Evolutionary conservation across 2,113 vertebrate species (phyloP).

Genomic region (Pygoscelis antarcticus): DNA sequence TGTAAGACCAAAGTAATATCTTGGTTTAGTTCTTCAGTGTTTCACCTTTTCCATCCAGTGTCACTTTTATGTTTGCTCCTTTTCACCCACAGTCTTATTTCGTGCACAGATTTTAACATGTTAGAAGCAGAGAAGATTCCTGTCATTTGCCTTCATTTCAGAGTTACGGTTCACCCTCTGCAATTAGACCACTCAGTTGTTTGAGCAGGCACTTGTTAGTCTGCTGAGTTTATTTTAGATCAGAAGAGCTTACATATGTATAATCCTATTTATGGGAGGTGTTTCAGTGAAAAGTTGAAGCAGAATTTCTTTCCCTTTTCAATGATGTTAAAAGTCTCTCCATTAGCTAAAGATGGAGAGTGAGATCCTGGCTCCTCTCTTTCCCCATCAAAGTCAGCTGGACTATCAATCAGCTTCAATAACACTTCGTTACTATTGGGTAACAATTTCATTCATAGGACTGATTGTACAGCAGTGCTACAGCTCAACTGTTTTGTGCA

Average conservation of each 20-base stretch:
- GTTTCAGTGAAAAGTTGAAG: not conserved
- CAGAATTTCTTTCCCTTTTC: not conserved
- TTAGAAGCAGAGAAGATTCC: not conserved
- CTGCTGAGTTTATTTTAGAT: not conserved
- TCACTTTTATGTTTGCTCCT: not conserved
- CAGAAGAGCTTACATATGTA: not conserved
- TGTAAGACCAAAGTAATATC: not conserved
- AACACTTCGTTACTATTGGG: accelerated
- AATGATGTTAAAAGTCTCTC: not conserved
- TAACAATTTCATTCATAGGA: not conserved
- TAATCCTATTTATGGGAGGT: not conserved
- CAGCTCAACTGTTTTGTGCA: not conserved
- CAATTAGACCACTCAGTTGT: not conserved
- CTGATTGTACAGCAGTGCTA: not conserved
- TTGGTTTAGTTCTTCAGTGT: not conserved
- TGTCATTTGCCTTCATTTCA: not conserved
- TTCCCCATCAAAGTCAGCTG: not conserved
- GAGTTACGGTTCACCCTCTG: not conserved
- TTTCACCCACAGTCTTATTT: not conserved
- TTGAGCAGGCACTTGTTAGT: not conserved
- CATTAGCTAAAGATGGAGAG: not conserved
- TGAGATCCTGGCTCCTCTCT: not conserved
- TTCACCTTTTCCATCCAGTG: not conserved
- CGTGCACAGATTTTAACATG: not conserved
- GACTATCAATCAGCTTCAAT: not conserved